Evolutionary conservation across 1,140 invertebrate genomes (phyloP).

Genomic region (Cotesia vestalis): DNA sequence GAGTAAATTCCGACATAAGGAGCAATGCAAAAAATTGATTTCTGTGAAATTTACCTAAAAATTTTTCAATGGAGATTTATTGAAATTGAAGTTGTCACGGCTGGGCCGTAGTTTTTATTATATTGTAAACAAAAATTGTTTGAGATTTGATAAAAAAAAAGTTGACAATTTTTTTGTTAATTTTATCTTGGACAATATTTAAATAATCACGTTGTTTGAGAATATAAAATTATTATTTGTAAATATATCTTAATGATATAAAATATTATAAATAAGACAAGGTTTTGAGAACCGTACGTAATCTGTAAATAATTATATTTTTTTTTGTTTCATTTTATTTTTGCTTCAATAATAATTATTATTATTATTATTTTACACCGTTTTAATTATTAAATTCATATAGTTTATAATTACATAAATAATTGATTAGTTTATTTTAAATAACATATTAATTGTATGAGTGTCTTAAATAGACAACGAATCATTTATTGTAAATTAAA

Average conservation of each 20-base stretch:
- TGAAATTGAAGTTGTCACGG: not conserved
- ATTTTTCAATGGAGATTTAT: not conserved
- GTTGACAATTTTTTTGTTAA: not conserved
- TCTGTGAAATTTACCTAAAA: not conserved
- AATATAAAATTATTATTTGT: not conserved
- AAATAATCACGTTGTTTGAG: not conserved
- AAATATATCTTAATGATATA: conserved; percentile 8
- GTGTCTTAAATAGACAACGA: conserved; percentile 27
- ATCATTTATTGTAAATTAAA: conserved; percentile 1
- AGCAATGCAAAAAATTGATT: no score
- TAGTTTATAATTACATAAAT: no score
- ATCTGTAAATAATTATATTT: conserved; percentile 4
- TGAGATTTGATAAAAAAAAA: not conserved
- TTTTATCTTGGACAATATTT: no score
- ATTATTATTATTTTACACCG: no score
- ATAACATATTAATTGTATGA: not conserved
- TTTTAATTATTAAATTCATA: not conserved
- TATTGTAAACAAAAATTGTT: conserved; percentile 1
- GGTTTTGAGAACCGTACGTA: not conserved
- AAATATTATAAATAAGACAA: not conserved
- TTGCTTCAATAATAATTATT: no score
- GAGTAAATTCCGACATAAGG: no score
- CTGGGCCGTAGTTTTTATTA: conserved; percentile 17
- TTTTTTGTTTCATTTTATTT: no score
- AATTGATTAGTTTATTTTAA: not conserved